Evolutionary conservation across 2,888 invertebrate genomes (phyloP), one percentile per base, ranked within the genome.

Genomic region (Mythimna lalbum): DNA sequence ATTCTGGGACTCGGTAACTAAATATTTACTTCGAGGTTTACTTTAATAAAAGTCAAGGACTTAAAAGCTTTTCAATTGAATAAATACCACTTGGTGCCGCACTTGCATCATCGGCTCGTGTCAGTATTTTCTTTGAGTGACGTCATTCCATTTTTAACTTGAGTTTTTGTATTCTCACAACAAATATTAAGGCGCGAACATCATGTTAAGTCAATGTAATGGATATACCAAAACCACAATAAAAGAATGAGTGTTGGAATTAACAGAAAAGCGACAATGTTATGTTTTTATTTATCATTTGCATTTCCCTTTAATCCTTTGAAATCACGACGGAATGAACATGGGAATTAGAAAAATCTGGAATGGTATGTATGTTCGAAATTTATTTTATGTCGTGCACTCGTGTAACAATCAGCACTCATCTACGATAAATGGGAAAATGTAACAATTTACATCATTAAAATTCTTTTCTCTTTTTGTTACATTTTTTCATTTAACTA

Each of bases 201-300:
- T 82, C 82, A 86, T 90, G 87, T 89, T 88, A 89, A 89, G 87
- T 90, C 85, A 90, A 91, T 95, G 93, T 95, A 93, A 92, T 89
- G 89, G 89, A 88, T 87, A 93, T 92, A 94, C 93, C 93, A 93
- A 95, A 94, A 94, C 92, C 92, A 92, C 92, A 96, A 96, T 96
- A 93, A 96, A 96, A 95, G 93, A 95, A 96, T 95, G 95, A 96
- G 95, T 96, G 96, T 96, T 95, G 95, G 94, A 96, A 96, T 96
- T 96, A 96, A 96, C 95, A 93, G 95, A 94, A 92, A 93, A 92
- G 91, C 92, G 92, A 95, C 90, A 92, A 91, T 61, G 77, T 84
- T 85, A 76, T 84, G 80, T 78, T 92, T 94, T 93, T 91, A 91
- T 92, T 90, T 92, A 93, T 90, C 21, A 77, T 88, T 90, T 91